Conservation (phyloP, 2,888 invertebrate genomes). For the Sarcophaga rosellei region DNA sequence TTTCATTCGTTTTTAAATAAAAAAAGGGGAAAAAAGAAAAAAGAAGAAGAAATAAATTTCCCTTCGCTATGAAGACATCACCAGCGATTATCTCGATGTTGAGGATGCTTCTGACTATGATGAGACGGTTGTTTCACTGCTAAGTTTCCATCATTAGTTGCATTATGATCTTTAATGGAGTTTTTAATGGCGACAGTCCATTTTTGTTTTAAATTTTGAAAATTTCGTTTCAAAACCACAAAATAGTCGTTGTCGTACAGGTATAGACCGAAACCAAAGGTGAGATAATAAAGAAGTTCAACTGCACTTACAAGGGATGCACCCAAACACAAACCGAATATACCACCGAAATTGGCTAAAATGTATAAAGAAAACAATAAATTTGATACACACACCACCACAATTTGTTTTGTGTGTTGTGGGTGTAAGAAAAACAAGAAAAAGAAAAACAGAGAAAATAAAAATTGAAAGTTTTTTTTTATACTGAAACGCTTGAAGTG, state of each 20-base stretch:
- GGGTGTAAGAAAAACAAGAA: neutral
- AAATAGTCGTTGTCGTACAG: constrained; percentile 74
- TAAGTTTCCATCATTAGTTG: neutral
- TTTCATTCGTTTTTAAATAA: neutral
- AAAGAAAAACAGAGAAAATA: neutral
- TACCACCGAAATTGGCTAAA: constrained; percentile 82
- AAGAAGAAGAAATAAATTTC: no score
- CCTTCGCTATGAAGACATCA: neutral
- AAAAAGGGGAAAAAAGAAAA: no score
- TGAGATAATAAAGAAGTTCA: constrained; percentile 81
- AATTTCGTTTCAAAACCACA: constrained; percentile 57
- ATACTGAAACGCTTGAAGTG: no score
- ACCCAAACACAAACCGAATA: constrained; percentile 82
- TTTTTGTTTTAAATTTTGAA: constrained; percentile 35
- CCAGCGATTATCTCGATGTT: constrained; percentile 46
- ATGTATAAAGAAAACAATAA: constrained; percentile 38
- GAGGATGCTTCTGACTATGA: constrained; percentile 15
- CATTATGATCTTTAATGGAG: constrained; percentile 45
- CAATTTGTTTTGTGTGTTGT: neutral
- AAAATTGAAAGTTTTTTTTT: no score
- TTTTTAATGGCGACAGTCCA: constrained; percentile 38
- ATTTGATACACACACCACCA: neutral
- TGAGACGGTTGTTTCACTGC: constrained; percentile 3
- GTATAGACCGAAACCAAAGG: constrained; percentile 76
- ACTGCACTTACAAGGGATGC: constrained; percentile 81